Conservation (phyloP, 2,113 vertebrate genomes). For the Apteryx mantelli region DNA sequence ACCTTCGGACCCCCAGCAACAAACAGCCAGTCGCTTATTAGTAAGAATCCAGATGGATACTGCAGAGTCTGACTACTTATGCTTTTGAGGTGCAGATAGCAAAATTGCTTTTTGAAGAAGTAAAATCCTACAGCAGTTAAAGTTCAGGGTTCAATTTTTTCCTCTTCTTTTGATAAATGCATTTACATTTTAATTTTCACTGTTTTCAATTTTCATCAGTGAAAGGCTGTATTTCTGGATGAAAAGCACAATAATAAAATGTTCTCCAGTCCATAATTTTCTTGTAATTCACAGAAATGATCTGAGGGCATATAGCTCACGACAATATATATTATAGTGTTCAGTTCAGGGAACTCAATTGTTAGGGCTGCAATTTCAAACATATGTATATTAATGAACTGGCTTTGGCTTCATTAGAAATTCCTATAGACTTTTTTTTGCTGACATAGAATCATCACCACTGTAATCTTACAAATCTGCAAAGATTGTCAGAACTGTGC, state of each 20-base stretch:
- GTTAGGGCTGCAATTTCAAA: conserved; percentile 55
- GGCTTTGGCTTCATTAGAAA: conserved; percentile 54
- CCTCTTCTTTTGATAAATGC: conserved; percentile 59
- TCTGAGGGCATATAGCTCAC: conserved; percentile 55
- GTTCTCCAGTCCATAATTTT: conserved; percentile 64
- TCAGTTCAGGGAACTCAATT: conserved; percentile 49
- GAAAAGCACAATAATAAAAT: conserved; percentile 65
- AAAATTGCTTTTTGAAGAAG: conserved; percentile 47
- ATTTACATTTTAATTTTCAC: conserved; percentile 72
- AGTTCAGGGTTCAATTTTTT: conserved; percentile 58
- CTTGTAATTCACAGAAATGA: conserved; percentile 65
- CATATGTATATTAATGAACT: conserved; percentile 67
- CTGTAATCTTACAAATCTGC: conserved; percentile 50
- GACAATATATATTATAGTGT: conserved; percentile 46
- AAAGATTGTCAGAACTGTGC: conserved; percentile 37
- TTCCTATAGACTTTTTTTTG: conserved; percentile 53
- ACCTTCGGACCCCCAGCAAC: not conserved
- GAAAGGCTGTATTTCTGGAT: conserved; percentile 46
- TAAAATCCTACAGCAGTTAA: conserved; percentile 59
- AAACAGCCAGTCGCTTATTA: not conserved
- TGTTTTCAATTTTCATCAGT: conserved; percentile 67
- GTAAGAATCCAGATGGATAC: conserved; percentile 11
- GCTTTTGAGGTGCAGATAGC: conserved; percentile 58
- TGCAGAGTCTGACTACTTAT: not conserved
- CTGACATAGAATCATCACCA: conserved; percentile 16